Evolutionary conservation across 2,797 vertebrate genomes (phyloP), one percentile per base, ranked within the genome.

Genomic region (Schizopygopsis pylzovi): DNA sequence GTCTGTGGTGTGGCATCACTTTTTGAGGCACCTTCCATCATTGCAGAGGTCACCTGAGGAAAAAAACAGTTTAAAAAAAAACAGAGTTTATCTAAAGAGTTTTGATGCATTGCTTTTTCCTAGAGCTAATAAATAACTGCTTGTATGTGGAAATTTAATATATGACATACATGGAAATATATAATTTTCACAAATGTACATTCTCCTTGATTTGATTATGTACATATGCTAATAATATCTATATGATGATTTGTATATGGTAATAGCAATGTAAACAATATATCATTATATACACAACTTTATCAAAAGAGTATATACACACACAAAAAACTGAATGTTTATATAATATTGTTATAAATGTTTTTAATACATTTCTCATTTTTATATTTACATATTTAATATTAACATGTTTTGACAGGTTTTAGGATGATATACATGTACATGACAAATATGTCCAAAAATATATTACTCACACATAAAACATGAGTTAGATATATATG

Each of bases 11-110:
- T 37, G 52, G 88, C 67, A 37, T 91, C 92, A 0, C 82, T 89
- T 79, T 90, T 81, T 2, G 95, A 90, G n/a, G 91, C 39, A 0
- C 92, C 93, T 87, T 95, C 91, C 93, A 96, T 95, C n/a, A 33
- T 59, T 80, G 63, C 41, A 15, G 70, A 56, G 16, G 22, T 52
- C 39, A 43, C 7, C 83, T 85, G 3, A 16, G 3, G 37, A 5
- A 70, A 18, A 12, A 77, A 33, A 18, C 0, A 9, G n/a, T 12
- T 1, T 1, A 33, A 33, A 33, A 33, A 33, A 33, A 33, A 33
- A 33, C n/a, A 33, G 59, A 65, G n/a, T 45, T 63, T 47, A 33
- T 61, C 4, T 25, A 79, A 43, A 56, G 5, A 5, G 6, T 79
- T 78, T 59, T 59, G 20, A 73, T 61, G 47, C 8, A 56, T 18